Base-by-base conservation (phyloP, 2,888 invertebrate species). In the Anthoptus insignis region DNA sequence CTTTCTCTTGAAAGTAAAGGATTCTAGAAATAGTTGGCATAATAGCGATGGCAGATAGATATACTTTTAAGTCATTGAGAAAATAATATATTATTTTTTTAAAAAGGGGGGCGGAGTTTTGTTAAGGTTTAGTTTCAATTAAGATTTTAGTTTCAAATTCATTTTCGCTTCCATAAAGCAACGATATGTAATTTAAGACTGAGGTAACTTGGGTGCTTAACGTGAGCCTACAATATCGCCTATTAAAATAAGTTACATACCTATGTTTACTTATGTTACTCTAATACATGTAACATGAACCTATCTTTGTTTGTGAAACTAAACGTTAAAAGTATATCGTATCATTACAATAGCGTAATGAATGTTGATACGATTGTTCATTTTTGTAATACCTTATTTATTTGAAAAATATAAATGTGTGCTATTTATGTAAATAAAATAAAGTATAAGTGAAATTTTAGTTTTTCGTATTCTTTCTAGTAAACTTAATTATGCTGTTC, bases 131-230 rank as follows among this genome's bases (percentile, higher is more conserved):
- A 47, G 3, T 47, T 47, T n/a, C 27, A 27, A 14, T 21, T 11
- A 45, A 45, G 11, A 22, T 13, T 45, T 49, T 8, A 47, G 37
- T 21, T 47, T 27, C 8, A 27, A 27, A 14, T 14, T 27, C 27
- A 27, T 14, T 49, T 49, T 27, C 9, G 49, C 49, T 49, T 49
- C 11, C 45, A 22, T 27, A 34, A 34, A 49, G 27, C 32, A 34
- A 49, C 6, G 32, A 24, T 19, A 39, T 16, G 34, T 54, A 60
- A 76, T 81, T 76, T 74, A 84, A 86, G 86, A 85, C 84, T 85
- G 84, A 85, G 80, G 73, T 74, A 72, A 81, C 71, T 79, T 80
- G 80, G 84, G 86, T 84, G 86, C 81, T 84, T 81, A 74, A 72
- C 68, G 73, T 59, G 65, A 72, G 68, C 58, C 53, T 45, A 45